Conservation (phyloP, 2,113 vertebrate genomes). For the Phaetusa simplex region DNA sequence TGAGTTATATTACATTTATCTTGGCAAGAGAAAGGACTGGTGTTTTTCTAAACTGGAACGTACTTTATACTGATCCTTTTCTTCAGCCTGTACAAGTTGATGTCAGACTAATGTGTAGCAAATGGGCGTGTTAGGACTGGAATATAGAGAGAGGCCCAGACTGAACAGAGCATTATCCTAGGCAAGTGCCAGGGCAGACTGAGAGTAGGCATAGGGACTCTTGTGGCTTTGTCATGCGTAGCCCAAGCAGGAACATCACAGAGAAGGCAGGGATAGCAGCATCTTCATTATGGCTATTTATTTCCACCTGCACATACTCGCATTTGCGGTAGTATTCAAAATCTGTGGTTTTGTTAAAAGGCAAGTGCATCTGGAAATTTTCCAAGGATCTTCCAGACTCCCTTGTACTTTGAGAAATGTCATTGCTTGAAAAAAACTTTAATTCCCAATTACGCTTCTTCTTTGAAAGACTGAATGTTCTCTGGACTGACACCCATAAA, state of each 20-base stretch:
- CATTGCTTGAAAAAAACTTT: not conserved
- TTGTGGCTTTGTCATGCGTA: not conserved
- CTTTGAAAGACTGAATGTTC: not conserved
- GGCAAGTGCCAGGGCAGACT: not conserved
- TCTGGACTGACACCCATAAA: not conserved
- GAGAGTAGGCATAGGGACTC: not conserved
- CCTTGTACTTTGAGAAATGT: not conserved
- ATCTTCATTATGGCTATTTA: not conserved
- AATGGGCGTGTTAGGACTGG: not conserved
- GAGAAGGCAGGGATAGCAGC: not conserved
- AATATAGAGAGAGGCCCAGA: not conserved
- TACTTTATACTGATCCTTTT: not conserved
- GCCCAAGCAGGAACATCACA: not conserved
- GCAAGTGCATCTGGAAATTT: not conserved
- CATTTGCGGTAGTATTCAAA: not conserved
- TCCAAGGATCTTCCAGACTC: not conserved
- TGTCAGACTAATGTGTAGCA: not conserved
- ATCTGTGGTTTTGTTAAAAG: not conserved
- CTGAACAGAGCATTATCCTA: not conserved
- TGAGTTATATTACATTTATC: not conserved
- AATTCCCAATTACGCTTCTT: not conserved
- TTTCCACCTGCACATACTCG: not conserved
- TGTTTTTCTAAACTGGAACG: not conserved
- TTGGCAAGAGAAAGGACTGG: not conserved
- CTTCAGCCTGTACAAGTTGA: not conserved